A percentile compares a stretch with the other conserved stretches of the same genome.
These are phyloP conservation scores for Antrozous pallidus DNA, from an alignment of 2,797 vertebrate genomes.

Conservation along the genomic window DNA sequence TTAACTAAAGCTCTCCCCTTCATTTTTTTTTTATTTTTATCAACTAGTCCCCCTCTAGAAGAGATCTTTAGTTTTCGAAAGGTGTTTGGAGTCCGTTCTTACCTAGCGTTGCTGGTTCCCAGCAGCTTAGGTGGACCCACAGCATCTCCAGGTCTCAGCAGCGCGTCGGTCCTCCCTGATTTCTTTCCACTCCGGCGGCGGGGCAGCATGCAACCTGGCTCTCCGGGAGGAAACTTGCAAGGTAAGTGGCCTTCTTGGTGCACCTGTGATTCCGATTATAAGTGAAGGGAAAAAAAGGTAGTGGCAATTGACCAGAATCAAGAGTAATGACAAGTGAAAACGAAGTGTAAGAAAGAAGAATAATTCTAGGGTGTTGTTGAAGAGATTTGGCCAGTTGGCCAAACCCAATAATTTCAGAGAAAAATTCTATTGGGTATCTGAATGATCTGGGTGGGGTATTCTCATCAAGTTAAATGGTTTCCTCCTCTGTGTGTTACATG, in stretches of 20 bases:
- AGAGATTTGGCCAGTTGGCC: not conserved
- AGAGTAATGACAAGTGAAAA: conserved; percentile 25
- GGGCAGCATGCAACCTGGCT: not conserved
- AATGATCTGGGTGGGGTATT: conserved; percentile 23
- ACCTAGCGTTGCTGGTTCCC: not conserved
- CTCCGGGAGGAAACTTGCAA: conserved; percentile 7
- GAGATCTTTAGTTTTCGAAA: conserved; percentile 24
- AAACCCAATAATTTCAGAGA: conserved; percentile 39
- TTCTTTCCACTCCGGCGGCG: not conserved
- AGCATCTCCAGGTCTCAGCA: not conserved
- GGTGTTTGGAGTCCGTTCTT: not conserved
- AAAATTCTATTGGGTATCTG: conserved; percentile 21
- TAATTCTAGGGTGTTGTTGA: not conserved
- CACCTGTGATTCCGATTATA: conserved; percentile 27
- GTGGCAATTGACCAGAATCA: not conserved
- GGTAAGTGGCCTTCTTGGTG: conserved; percentile 6
- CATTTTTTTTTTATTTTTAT: conserved; percentile 31
- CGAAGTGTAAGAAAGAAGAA: not conserved
- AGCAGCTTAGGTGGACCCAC: not conserved
- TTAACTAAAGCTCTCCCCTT: not conserved
- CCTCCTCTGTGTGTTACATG: not conserved
- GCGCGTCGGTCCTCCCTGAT: not conserved
- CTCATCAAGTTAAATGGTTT: conserved; percentile 41
- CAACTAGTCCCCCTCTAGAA: not conserved
- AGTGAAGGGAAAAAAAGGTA: not conserved